Evolutionary conservation across 2,113 vertebrate genomes (phyloP).

Genomic region (Epinephelus moara): DNA sequence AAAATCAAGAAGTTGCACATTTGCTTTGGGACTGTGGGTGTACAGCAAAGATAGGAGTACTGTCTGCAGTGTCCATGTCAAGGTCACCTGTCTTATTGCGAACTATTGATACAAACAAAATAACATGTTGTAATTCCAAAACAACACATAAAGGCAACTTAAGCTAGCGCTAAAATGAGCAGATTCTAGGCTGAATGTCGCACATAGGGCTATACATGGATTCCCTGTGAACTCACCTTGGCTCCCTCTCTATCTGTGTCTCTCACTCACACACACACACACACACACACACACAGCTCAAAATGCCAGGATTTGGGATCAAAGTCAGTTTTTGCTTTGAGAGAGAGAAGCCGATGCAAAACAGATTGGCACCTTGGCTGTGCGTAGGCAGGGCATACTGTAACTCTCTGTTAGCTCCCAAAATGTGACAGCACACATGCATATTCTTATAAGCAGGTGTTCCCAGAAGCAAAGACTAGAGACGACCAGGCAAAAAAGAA

Average conservation of each 20-base stretch:
- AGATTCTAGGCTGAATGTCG: not conserved
- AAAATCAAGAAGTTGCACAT: not conserved
- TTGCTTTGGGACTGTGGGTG: not conserved
- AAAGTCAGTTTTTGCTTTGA: conserved; percentile 26
- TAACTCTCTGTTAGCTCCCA: not conserved
- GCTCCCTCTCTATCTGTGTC: not conserved
- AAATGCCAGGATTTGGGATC: conserved; percentile 29
- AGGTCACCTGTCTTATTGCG: not conserved
- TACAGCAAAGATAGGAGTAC: not conserved
- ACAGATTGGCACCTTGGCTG: conserved; percentile 16
- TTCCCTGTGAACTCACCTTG: not conserved
- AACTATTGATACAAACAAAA: not conserved
- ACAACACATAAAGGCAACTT: not conserved
- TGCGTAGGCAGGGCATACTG: conserved; percentile 23
- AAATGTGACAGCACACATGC: not conserved
- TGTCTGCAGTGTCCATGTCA: not conserved
- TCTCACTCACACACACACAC: not conserved
- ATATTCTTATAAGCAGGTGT: not conserved
- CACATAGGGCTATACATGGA: not conserved
- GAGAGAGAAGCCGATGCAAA: not conserved
- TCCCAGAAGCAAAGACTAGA: not conserved
- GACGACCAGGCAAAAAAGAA: not conserved
- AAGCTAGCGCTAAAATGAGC: not conserved
- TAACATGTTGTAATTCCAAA: not conserved
- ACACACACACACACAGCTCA: not conserved